A percentile compares a stretch with the other conserved stretches of the same genome.
phyloP scores from a whole-genome alignment of 1,140 invertebrate genomes.

The Hermatobates lingyangjiaoensis region DNA sequence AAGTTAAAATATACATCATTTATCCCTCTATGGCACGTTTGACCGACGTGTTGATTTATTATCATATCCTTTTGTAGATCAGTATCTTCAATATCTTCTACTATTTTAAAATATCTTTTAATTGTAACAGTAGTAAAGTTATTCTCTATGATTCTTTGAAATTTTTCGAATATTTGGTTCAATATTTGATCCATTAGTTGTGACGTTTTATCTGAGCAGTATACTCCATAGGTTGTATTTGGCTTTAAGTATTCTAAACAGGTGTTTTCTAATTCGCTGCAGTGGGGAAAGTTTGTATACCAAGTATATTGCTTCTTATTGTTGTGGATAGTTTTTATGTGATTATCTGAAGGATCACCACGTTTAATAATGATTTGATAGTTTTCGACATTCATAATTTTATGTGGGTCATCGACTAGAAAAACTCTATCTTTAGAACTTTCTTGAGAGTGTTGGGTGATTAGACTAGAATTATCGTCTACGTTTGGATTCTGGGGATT shows the following conservation, averaged over 20 bases:
- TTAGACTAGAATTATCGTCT: neutral
- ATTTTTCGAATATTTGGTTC: neutral
- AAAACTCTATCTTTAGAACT: neutral
- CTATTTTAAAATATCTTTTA: neutral
- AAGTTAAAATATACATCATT: constrained; percentile 1
- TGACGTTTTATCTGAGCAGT: neutral
- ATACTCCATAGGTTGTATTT: constrained; percentile 3
- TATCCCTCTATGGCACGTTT: constrained; percentile 3
- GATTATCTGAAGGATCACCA: neutral
- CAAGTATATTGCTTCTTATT: neutral
- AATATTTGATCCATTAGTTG: constrained; percentile 1
- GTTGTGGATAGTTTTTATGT: neutral
- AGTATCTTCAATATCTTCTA: neutral
- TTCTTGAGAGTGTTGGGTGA: neutral
- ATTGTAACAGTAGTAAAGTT: neutral
- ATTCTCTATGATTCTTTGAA: neutral
- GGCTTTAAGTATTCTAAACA: constrained; percentile 2
- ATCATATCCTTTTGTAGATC: neutral
- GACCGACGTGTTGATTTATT: neutral
- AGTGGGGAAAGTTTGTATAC: neutral
- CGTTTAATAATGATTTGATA: neutral
- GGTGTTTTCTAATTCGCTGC: neutral
- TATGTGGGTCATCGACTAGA: neutral
- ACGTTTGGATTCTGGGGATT: neutral
- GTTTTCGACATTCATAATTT: neutral